phyloP scores from a whole-genome alignment of 2,797 vertebrate genomes.

The Cynopterus sphinx region DNA sequence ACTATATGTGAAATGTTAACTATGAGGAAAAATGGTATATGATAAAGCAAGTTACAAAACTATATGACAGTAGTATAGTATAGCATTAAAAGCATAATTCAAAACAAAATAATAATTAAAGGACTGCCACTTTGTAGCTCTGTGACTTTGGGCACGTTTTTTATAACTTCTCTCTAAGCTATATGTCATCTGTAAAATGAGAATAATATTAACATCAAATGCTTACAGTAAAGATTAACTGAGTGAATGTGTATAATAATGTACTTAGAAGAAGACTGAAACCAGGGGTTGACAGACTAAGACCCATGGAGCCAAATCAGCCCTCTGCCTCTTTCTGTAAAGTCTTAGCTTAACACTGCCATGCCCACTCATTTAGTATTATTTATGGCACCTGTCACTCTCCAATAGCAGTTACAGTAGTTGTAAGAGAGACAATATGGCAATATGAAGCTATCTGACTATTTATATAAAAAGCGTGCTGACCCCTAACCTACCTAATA shows the following conservation, averaged over 20 bases:
- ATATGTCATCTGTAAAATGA: background rate
- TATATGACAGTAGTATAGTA: background rate
- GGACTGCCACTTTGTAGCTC: background rate
- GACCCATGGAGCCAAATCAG: background rate
- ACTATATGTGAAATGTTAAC: slow-evolving; percentile 5
- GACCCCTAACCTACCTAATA: background rate
- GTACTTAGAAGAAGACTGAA: background rate
- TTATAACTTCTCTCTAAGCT: background rate
- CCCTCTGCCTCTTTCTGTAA: background rate
- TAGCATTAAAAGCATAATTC: slow-evolving; percentile 9
- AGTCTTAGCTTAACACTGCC: background rate
- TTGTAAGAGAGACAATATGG: background rate
- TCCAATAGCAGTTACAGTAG: background rate
- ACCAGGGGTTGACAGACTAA: background rate
- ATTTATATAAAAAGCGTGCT: background rate
- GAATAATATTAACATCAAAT: background rate
- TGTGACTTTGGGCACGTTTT: background rate
- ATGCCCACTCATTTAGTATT: background rate
- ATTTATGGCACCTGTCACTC: background rate
- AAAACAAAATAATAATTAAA: slow-evolving; percentile 9
- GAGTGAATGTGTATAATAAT: background rate
- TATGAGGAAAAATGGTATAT: background rate
- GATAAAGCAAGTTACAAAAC: slow-evolving; percentile 30
- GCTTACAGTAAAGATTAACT: background rate
- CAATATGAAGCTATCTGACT: background rate